Evolutionary conservation across 2,113 vertebrate genomes (phyloP).

Genomic region (Notothenia rossii): DNA sequence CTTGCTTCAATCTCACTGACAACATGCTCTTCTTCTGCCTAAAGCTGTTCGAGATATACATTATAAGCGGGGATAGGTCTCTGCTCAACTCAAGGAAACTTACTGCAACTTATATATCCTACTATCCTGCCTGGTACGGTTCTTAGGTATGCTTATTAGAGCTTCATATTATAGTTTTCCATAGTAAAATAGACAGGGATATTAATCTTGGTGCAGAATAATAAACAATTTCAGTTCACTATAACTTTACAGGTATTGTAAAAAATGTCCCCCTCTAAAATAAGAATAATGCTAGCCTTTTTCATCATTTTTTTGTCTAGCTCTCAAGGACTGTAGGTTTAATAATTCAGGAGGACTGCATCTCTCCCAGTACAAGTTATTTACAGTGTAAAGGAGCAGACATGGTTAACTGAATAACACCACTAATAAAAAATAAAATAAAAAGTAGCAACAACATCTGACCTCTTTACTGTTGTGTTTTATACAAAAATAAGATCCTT

Average conservation of each 20-base stretch:
- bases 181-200: slow-evolving; percentile 18
- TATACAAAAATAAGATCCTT: slow-evolving; percentile 16
- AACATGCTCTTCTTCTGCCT: slow-evolving; percentile 38
- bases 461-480: slow-evolving; percentile 25
- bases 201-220: slow-evolving; percentile 20
- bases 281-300: slow-evolving; percentile 53
- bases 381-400: slow-evolving; percentile 52
- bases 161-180: slow-evolving; percentile 1
- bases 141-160: slow-evolving; percentile 10
- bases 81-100: background rate
- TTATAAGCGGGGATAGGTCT: slow-evolving; percentile 27
- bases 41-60: slow-evolving; percentile 15
- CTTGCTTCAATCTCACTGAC: slow-evolving; percentile 36
- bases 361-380: slow-evolving; percentile 46
- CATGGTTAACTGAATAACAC: slow-evolving; percentile 25
- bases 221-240: slow-evolving; percentile 9
- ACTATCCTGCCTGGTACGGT: background rate
- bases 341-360: slow-evolving; percentile 68
- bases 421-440: slow-evolving; percentile 16
- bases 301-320: slow-evolving; percentile 63
- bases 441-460: slow-evolving; percentile 37
- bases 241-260: slow-evolving; percentile 36
- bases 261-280: slow-evolving; percentile 35
- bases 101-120: too few species aligned
- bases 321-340: slow-evolving; percentile 70